Conservation (phyloP, 2,888 invertebrate genomes). For the Pardosa pseudoannulata region DNA sequence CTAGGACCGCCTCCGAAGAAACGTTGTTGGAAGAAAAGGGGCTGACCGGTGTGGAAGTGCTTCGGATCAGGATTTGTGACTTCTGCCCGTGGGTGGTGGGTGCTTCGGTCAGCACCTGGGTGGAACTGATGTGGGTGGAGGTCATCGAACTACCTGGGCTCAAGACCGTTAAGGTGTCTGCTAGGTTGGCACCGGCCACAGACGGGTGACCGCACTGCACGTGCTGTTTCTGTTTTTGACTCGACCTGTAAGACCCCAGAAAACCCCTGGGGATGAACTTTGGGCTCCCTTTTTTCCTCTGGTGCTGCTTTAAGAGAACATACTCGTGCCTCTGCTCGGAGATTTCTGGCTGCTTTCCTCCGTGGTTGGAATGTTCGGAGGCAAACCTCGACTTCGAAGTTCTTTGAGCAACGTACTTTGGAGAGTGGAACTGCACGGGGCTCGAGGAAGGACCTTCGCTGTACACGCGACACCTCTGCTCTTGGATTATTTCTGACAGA, state of each 20-base stretch:
- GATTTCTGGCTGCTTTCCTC: conserved; percentile 18
- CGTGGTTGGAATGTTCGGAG: conserved; percentile 28
- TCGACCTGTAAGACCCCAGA: conserved; percentile 23
- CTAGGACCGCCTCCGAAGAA: conserved; percentile 20
- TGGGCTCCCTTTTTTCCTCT: conserved; percentile 57
- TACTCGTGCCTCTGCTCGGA: conserved; percentile 43
- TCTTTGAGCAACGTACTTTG: conserved; percentile 54
- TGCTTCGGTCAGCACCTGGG: conserved; percentile 33
- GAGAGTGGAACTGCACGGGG: conserved; percentile 43
- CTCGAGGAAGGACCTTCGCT: conserved; percentile 56
- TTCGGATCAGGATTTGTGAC: conserved; percentile 50
- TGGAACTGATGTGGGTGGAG: conserved; percentile 14
- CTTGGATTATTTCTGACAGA: conserved; percentile 57
- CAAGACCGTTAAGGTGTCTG: conserved; percentile 22
- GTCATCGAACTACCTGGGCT: conserved; percentile 44
- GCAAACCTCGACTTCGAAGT: conserved; percentile 47
- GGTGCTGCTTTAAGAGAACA: conserved; percentile 42
- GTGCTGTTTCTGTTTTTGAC: conserved; percentile 43
- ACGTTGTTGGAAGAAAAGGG: conserved; percentile 36
- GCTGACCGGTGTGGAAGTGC: conserved; percentile 62
- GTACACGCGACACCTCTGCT: conserved; percentile 60
- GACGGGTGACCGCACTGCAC: conserved; percentile 35
- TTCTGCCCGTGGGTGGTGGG: not conserved
- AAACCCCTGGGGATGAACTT: conserved; percentile 47
- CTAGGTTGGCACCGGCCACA: conserved; percentile 6